phyloP scores from a whole-genome alignment of 2,797 vertebrate genomes.

The Gephyroberyx darwinii region DNA sequence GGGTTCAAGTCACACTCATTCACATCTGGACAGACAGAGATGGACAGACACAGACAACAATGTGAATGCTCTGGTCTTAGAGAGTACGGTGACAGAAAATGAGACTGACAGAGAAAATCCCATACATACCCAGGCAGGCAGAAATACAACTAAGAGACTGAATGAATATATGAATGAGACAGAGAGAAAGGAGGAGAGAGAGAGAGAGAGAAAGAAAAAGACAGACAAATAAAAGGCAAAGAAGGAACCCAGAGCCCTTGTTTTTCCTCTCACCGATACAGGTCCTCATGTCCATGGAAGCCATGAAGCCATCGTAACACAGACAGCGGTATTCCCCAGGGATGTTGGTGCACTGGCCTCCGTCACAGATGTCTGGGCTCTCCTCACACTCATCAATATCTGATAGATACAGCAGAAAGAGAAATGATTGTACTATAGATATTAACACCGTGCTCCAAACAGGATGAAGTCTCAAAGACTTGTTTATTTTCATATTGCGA shows the following conservation, averaged over 20 bases:
- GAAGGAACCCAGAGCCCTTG: not conserved
- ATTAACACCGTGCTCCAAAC: not conserved
- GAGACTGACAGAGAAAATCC: constrained; percentile 31
- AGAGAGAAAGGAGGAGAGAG: not conserved
- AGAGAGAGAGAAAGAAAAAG: not conserved
- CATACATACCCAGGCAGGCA: not conserved
- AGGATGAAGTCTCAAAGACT: not conserved
- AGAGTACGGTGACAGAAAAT: constrained; percentile 38
- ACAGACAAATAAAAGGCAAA: not conserved
- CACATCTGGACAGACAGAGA: constrained; percentile 81
- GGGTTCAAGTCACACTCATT: constrained; percentile 94
- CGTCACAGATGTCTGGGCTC: constrained; percentile 90
- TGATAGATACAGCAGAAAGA: constrained; percentile 54
- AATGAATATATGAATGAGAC: constrained; percentile 7
- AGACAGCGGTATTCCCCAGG: constrained; percentile 92
- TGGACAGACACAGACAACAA: constrained; percentile 29
- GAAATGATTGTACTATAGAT: not conserved
- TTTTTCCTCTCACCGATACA: constrained; percentile 86
- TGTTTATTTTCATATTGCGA: not conserved
- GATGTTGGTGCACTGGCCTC: constrained; percentile 92
- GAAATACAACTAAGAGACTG: not conserved
- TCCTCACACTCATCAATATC: constrained; percentile 96
- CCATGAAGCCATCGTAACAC: constrained; percentile 93
- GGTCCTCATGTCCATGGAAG: constrained; percentile 90
- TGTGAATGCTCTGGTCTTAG: constrained; percentile 20